phyloP scores from a whole-genome alignment of 2,888 invertebrate genomes.

The Drosophila borborema region DNA sequence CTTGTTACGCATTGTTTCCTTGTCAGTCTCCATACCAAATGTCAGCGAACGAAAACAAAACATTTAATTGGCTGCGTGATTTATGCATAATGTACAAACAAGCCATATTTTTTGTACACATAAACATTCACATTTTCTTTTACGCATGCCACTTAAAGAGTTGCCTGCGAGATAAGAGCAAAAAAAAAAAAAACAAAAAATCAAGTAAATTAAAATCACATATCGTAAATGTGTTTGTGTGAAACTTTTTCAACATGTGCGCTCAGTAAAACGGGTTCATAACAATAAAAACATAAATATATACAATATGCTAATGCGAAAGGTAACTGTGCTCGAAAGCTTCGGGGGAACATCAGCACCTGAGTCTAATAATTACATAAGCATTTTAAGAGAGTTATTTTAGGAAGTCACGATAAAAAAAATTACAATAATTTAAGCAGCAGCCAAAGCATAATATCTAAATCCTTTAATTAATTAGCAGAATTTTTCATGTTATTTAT shows the following conservation, averaged over 20 bases:
- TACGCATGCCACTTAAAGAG: conserved; percentile 54
- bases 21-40: conserved; percentile 54
- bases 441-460: background rate
- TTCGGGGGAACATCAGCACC: conserved; percentile 4
- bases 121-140: background rate
- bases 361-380: conserved; percentile 36
- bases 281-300: conserved; percentile 32
- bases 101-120: conserved; percentile 3
- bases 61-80: conserved; percentile 70
- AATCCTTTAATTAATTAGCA: background rate
- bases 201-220: conserved; percentile 67
- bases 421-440: background rate
- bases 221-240: conserved; percentile 40
- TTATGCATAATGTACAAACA: conserved; percentile 58
- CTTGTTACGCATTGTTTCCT: background rate
- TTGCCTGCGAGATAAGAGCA: conserved; percentile 53
- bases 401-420: background rate
- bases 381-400: conserved; percentile 8
- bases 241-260: conserved; percentile 23
- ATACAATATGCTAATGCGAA: conserved; percentile 69
- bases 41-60: conserved; percentile 36
- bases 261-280: conserved; percentile 2
- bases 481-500: too few species aligned
- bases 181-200: conserved; percentile 50
- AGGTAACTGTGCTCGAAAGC: conserved; percentile 37